Conservation (phyloP, 2,888 invertebrate genomes). For the Mimumesa dahlbomi region DNA sequence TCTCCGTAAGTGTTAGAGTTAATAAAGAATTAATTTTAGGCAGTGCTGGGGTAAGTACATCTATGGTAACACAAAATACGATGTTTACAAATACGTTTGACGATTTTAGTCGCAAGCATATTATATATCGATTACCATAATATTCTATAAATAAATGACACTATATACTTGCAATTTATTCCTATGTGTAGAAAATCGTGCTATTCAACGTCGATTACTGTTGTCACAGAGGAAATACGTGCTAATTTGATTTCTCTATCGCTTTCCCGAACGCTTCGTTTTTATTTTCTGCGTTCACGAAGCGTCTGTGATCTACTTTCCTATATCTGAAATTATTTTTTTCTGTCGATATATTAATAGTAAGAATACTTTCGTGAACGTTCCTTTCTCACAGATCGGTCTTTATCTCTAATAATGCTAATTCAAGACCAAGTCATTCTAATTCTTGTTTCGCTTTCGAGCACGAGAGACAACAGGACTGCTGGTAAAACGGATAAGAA, state of each 20-base stretch:
- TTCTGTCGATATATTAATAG: not conserved
- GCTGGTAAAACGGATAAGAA: conserved; percentile 90
- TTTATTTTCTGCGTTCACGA: not conserved
- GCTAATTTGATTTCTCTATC: no score
- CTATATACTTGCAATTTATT: no score
- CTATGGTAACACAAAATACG: no score
- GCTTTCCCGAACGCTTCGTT: not conserved
- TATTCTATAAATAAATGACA: no score
- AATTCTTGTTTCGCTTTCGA: conserved; percentile 52
- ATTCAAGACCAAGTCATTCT: conserved; percentile 34
- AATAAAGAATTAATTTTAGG: no score
- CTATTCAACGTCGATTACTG: no score
- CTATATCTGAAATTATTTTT: not conserved
- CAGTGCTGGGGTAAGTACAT: no score
- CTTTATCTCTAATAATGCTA: not conserved
- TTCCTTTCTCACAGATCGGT: not conserved
- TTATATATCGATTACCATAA: not conserved
- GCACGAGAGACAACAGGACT: conserved; percentile 90
- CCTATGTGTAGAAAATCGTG: no score
- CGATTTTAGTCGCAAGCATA: no score
- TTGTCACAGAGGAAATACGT: no score
- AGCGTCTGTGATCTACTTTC: not conserved
- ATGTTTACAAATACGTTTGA: no score
- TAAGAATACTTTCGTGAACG: not conserved
- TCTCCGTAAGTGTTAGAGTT: no score